phyloP scores from a whole-genome alignment of 2,888 invertebrate genomes.

The Drosophila cracens region DNA sequence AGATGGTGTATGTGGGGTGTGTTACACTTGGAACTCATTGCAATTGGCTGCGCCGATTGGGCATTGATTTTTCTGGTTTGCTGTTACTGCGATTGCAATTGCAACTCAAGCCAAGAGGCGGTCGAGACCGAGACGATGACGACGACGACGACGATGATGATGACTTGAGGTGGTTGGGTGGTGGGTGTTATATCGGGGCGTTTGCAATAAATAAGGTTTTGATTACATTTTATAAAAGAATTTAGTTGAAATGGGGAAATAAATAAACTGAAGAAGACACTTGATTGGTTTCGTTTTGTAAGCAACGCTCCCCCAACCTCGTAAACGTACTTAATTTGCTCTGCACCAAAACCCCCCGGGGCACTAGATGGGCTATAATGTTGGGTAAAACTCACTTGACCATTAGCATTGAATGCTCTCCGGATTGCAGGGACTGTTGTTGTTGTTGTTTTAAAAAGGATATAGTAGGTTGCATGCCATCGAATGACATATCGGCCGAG shows the following conservation, averaged over 20 bases:
- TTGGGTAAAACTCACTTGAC: conserved; percentile 71
- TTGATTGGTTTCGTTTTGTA: conserved; percentile 83
- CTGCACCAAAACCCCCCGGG: conserved; percentile 16
- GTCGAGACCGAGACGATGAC: conserved; percentile 59
- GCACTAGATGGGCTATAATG: conserved; percentile 35
- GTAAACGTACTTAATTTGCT: conserved; percentile 58
- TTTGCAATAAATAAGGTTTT: conserved; percentile 81
- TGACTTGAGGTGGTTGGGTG: conserved; percentile 29
- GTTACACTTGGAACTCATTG: conserved; percentile 46
- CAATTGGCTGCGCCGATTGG: conserved; percentile 60
- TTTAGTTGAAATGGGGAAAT: conserved; percentile 77
- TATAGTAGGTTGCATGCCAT: conserved; percentile 97
- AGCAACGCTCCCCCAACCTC: conserved; percentile 52
- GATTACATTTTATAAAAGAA: conserved; percentile 81
- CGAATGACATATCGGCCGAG: conserved; percentile 94
- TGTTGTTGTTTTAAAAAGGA: conserved; percentile 91
- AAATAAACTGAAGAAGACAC: conserved; percentile 81
- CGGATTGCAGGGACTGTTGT: conserved; percentile 39
- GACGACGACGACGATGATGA: conserved; percentile 45
- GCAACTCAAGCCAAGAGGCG: conserved; percentile 68
- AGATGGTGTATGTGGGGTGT: not conserved
- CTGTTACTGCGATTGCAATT: conserved; percentile 58
- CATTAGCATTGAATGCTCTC: conserved; percentile 50
- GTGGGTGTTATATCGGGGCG: conserved; percentile 17
- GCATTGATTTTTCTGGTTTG: conserved; percentile 74